Evolutionary conservation across 2,113 vertebrate species (phyloP).

Genomic region (Brachirus orientalis): DNA sequence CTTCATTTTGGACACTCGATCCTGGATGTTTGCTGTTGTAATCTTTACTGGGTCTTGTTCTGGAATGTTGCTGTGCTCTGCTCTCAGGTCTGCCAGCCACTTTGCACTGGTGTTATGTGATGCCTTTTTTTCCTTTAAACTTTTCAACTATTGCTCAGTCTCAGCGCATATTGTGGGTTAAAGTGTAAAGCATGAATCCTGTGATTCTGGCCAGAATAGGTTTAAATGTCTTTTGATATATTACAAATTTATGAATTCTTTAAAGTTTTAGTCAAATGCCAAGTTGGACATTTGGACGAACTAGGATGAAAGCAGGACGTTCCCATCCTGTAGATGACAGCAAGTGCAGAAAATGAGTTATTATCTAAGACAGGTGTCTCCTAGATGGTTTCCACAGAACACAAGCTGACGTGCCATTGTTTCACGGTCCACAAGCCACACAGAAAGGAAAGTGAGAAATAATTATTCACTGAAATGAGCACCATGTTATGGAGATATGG

Average conservation of each 20-base stretch:
- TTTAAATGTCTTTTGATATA: conserved; percentile 1
- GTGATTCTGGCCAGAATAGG: background rate
- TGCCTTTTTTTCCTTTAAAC: too few relatives aligned
- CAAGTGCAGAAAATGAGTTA: conserved; percentile 53
- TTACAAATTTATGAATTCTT: background rate
- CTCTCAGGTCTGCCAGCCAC: too few relatives aligned
- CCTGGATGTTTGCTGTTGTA: too few relatives aligned
- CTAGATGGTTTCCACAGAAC: conserved; percentile 40
- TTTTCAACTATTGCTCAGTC: too few relatives aligned
- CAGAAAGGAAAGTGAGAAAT: conserved; percentile 56
- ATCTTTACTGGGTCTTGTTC: too few relatives aligned
- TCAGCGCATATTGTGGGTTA: too few relatives aligned
- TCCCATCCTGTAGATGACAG: conserved; percentile 16
- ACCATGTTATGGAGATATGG: conserved; percentile 46
- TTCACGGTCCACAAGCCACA: conserved; percentile 64
- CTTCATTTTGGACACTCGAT: too few relatives aligned
- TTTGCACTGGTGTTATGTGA: too few relatives aligned
- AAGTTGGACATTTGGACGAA: conserved; percentile 7
- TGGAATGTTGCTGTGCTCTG: too few relatives aligned
- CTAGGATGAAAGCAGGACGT: conserved; percentile 23
- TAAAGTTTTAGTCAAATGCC: conserved; percentile 9
- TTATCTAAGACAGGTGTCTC: conserved; percentile 75
- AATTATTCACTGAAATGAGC: conserved; percentile 68
- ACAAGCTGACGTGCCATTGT: conserved; percentile 49
- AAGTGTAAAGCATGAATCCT: background rate